Base-by-base conservation (phyloP, 2,888 invertebrate species). In the Polydrusus tereticollis region DNA sequence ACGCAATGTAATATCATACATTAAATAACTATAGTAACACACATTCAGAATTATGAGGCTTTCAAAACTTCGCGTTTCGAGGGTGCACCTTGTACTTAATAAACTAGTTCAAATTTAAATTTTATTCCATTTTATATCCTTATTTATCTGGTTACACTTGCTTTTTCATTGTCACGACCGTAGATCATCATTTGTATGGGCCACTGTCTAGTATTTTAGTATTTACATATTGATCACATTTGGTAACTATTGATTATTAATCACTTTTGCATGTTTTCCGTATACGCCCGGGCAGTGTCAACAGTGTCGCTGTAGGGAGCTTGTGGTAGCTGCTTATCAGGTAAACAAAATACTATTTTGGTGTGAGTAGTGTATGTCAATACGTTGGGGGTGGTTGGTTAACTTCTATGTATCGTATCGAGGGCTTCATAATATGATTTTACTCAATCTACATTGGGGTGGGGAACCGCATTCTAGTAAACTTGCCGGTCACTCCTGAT, bases 251-350 rank as follows among this genome's bases (percentile, higher is more conserved):
- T 60, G 41, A 47, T 33, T 43, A 47, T 69, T 63, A 36, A 41
- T 63, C 64, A 74, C 63, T 69, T 72, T 74, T 69, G 74, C 74
- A 74, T 74, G 74, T 74, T 57, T 59, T 55, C 45, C 58, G 74
- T 70, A 71, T 55, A 58, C 29, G 60, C 43, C 50, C 43, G 69
- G 68, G 65, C 73, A 73, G 69, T 57, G 68, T 59, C 72, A 41
- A 47, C 57, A 65, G 60, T 65, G 6, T 73, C 21, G 69, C 65
- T 36, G 69, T 73, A 72, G 72, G 55, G 36, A 59, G 73, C 73
- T 69, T 66, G 59, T 59, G 29, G 73, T 73, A 73, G 69, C 59
- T 36, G 72, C 69, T 72, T 67, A 38, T 21, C 45, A 73, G 73
- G 73, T 73, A 73, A 72, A 60, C n/a, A 64, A 57, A 65, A 58